Evolutionary conservation across 2,797 vertebrate species (phyloP).

Genomic region (Enteromius trimaculatus): DNA sequence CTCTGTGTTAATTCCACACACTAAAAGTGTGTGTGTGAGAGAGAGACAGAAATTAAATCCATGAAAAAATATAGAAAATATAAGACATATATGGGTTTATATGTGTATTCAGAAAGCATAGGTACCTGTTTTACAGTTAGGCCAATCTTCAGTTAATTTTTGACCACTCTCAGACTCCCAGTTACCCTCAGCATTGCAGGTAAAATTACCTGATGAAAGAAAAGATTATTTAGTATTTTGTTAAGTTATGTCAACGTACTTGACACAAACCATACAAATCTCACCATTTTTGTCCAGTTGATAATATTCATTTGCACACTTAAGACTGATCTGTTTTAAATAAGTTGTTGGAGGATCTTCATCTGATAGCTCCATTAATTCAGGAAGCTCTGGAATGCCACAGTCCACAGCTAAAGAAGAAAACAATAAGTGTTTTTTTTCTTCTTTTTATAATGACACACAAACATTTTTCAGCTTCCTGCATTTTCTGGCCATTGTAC

Average conservation of each 20-base stretch:
- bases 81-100: neutral
- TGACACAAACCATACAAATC: neutral
- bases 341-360: slow-evolving; percentile 68
- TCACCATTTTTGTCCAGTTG: slow-evolving; percentile 70
- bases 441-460: slow-evolving; percentile 64
- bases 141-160: slow-evolving; percentile 32
- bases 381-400: slow-evolving; percentile 71
- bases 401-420: slow-evolving; percentile 82
- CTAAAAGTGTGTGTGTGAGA: slow-evolving; percentile 59
- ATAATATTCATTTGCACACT: slow-evolving; percentile 82
- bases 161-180: slow-evolving; percentile 66
- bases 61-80: no score
- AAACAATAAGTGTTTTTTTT: slow-evolving; percentile 40
- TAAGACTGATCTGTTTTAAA: slow-evolving; percentile 71
- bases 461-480: slow-evolving; percentile 22
- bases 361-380: slow-evolving; percentile 59
- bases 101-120: neutral
- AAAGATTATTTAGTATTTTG: neutral
- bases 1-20: slow-evolving; percentile 78
- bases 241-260: neutral
- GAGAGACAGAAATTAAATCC: neutral
- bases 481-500: neutral
- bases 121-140: slow-evolving; percentile 74
- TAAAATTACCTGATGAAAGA: slow-evolving; percentile 65
- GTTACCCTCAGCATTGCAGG: slow-evolving; percentile 65